Base-by-base conservation (phyloP, 2,888 invertebrate genomes). In the Cerceris ruficornis region DNA sequence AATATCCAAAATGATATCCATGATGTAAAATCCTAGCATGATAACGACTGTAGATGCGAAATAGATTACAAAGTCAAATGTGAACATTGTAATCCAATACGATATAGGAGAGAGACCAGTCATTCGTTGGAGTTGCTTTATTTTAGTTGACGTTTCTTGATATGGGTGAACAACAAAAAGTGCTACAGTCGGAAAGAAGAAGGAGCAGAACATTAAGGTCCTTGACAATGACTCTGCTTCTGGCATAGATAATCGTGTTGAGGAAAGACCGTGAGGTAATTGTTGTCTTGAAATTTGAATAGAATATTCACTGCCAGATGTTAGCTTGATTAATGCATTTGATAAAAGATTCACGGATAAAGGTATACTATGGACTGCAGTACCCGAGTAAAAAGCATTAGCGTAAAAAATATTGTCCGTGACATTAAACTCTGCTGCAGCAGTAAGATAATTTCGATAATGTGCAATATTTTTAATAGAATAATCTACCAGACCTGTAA, bases 41-140 rank as follows among this genome's bases (percentile, higher is more conserved):
- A 90, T 86, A 7, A 88, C 46, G 11, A 86, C 86, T 7, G 86
- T 74, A 7, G 92, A 69, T 4, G 92, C 2, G 0, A 90, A 7
- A 66, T 93, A 90, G 7, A 93, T 39, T 0, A 93, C 0, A 6
- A 93, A 86, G 91, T 97, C 96, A 86, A 94, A 94, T 0, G 93
- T 1, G 59, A 95, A 94, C 65, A 94, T 94, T 6, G 94, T 92
- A 2, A 93, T 54, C 97, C 97, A 97, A 90, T 95, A 95, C 8
- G 93, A 91, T 11, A 91, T 84, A 0, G 94, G 93, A 0, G 94
- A 92, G 41, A 95, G 94, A 5, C 96, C 95, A 0, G 95, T 93
- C 95, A 96, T 95, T 39, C 94, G 90, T 92, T 96, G 96, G 50
- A 96, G 89, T 84, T 95, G 95, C 41, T 96, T 95, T 49, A 96